Base-by-base conservation (phyloP, 2,113 vertebrate species). In the Phrynocephalus versicolor region DNA sequence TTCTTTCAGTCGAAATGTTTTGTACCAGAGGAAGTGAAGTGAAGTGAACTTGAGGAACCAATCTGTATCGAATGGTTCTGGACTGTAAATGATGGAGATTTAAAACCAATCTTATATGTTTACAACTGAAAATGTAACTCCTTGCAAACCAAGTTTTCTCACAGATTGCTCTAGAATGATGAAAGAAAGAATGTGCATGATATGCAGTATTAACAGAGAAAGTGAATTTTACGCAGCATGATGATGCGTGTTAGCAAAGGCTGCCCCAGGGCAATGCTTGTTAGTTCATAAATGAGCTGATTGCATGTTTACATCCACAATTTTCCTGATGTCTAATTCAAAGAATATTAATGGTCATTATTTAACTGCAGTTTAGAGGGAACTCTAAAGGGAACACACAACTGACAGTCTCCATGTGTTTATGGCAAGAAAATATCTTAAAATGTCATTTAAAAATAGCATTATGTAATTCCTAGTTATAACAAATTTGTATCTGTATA, bases 321-420 rank as follows among this genome's bases (percentile, higher is more conserved):
- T 90, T 92, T 93, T 73, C 74, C 84, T 76, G 13, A 78, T 87
- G 80, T 77, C 88, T 92, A 73, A 86, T 85, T 88, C 86, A 83
- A 88, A 77, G 71, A 93, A 81, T 90, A 90, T 83, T 93, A 92
- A 89, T 85, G 83, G 77, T 77, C 69, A 76, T 89, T 85, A 88
- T 89, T 88, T 89, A 90, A 82, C 62, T 82, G 19, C 12, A 35
- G 83, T 57, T 90, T 33, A 72, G 45, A 88, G 33, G n/a, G n/a
- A n/a, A n/a, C n/a, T n/a, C n/a, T n/a, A n/a, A n/a, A n/a, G n/a
- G n/a, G 12, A 91, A 85, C 0, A 7, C 75, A 73, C 23, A 87
- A 71, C 33, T 83, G 76, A 79, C 41, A 62, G 62, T 88, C 67
- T 86, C 23, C 23, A 57, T n/a, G 0, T 12, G 83, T 70, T 33